Evolutionary conservation across 2,113 vertebrate species (phyloP).

Genomic region (Amblyornis subalaris): DNA sequence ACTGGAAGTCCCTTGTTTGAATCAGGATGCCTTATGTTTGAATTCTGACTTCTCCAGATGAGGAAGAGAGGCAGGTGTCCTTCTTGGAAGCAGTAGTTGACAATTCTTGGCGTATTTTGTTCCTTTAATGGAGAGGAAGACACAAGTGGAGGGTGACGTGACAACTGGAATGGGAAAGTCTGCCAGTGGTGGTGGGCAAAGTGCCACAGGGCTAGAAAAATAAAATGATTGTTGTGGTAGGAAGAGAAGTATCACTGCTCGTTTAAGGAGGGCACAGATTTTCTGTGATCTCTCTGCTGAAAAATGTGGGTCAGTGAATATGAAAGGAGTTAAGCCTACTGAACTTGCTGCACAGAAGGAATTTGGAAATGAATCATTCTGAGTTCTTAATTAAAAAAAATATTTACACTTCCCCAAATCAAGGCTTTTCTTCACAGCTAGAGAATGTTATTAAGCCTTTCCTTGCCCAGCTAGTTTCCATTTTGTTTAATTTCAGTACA

Average conservation of each 20-base stretch:
- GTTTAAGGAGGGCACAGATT: background rate
- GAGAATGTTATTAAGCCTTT: background rate
- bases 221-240: background rate
- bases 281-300: slow-evolving; percentile 3
- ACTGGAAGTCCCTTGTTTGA: background rate
- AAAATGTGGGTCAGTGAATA: background rate
- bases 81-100: background rate
- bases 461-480: background rate
- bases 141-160: background rate
- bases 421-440: background rate
- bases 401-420: background rate
- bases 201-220: background rate
- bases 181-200: background rate
- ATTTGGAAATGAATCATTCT: background rate
- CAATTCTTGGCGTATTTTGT: background rate
- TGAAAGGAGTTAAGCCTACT: background rate
- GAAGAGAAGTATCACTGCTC: background rate
- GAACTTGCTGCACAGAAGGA: slow-evolving; percentile 2
- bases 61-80: background rate
- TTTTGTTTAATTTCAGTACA: background rate
- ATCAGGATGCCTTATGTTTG: background rate
- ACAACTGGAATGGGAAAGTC: background rate
- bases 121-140: background rate
- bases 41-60: rapidly evolving
- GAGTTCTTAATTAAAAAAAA: background rate